phyloP scores from a whole-genome alignment of 2,113 vertebrate genomes.

The Bubalus kerabau region DNA sequence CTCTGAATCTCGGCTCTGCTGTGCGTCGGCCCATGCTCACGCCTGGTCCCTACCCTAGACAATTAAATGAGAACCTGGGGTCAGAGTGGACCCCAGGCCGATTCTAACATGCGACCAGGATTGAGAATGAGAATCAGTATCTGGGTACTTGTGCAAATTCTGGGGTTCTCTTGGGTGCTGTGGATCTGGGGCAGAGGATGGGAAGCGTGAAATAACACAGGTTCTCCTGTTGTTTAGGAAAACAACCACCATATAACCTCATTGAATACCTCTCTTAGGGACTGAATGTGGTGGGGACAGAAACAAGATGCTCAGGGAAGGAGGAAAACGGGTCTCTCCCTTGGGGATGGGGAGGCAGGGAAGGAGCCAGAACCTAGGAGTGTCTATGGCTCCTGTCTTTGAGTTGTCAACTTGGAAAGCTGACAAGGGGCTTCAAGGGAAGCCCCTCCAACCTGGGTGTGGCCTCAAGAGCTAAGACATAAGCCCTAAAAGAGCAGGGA shows the following conservation, averaged over 20 bases:
- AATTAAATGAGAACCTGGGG: background rate
- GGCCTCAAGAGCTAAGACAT: background rate
- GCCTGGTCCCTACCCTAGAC: background rate
- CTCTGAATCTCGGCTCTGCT: background rate
- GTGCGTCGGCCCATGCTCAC: background rate
- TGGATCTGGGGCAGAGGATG: background rate
- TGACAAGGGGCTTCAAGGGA: no score
- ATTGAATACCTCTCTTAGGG: background rate
- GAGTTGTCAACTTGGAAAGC: background rate
- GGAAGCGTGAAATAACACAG: background rate
- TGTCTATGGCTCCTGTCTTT: fast-evolving
- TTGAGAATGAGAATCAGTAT: background rate
- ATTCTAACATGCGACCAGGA: background rate
- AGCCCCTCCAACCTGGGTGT: background rate
- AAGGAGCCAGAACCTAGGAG: background rate
- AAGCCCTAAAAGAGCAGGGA: background rate
- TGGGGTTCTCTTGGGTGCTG: background rate
- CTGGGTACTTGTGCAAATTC: background rate
- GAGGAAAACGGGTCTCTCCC: background rate
- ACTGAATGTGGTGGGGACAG: no score
- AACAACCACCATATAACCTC: background rate
- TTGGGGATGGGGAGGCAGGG: background rate
- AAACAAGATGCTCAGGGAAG: background rate
- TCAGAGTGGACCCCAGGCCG: background rate
- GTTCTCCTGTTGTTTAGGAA: background rate